phyloP scores from a whole-genome alignment of 2,797 vertebrate genomes.

The Buceros bicornis region DNA sequence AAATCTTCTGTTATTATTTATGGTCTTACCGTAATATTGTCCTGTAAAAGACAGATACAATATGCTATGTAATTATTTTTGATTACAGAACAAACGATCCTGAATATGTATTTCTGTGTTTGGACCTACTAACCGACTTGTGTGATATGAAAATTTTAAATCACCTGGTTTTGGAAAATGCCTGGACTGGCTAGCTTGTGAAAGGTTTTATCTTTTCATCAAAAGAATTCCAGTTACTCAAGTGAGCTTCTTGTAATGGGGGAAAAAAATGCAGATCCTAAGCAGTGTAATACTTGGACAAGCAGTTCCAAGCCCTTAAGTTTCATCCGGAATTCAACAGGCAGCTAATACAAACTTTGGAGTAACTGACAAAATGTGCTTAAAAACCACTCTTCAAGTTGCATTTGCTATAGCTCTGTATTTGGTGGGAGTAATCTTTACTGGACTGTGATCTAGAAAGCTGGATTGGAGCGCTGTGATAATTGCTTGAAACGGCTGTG shows the following conservation, averaged over 20 bases:
- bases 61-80: background rate
- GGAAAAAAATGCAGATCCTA: background rate
- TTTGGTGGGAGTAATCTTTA: background rate
- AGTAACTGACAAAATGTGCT: background rate
- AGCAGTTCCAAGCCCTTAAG: background rate
- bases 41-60: background rate
- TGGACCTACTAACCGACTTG: background rate
- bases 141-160: background rate
- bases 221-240: background rate
- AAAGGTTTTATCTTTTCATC: background rate
- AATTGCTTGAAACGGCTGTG: background rate
- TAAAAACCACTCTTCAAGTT: background rate
- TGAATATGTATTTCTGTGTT: background rate
- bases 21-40: background rate
- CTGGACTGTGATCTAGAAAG: background rate
- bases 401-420: background rate
- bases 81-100: background rate
- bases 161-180: rapidly evolving
- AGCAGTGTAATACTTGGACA: background rate
- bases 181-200: background rate
- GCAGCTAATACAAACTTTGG: background rate
- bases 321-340: background rate
- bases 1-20: background rate
- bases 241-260: background rate
- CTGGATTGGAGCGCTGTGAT: background rate